phyloP scores from a whole-genome alignment of 2,113 vertebrate genomes.

The Callipepla californica region DNA sequence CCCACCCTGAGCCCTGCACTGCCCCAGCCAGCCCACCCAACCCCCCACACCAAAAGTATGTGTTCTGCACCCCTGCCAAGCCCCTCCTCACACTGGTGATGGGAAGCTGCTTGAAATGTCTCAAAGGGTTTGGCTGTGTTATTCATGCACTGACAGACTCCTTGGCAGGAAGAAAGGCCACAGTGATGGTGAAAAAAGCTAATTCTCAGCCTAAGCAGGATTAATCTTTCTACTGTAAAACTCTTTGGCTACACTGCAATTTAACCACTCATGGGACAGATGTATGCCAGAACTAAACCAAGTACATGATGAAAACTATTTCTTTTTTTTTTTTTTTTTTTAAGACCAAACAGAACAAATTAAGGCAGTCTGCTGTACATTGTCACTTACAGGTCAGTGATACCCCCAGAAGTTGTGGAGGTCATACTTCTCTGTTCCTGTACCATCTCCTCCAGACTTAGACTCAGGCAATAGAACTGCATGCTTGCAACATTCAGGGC shows the following conservation, averaged over 20 bases:
- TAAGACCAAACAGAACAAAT: not conserved
- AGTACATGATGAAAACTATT: not conserved
- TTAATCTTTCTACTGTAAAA: slow-evolving; percentile 56
- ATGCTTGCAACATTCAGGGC: no score
- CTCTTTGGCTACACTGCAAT: not conserved
- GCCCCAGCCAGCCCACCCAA: not conserved
- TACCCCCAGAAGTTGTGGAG: not conserved
- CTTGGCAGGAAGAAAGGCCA: slow-evolving; percentile 28
- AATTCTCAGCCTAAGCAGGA: slow-evolving; percentile 49
- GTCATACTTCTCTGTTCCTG: not conserved
- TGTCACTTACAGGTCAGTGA: not conserved
- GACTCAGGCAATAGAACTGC: not conserved
- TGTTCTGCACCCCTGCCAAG: not conserved
- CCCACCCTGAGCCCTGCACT: rapidly evolving
- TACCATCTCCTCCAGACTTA: not conserved
- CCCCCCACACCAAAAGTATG: rapidly evolving
- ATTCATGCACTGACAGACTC: not conserved
- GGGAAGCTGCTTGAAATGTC: not conserved
- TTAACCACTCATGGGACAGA: slow-evolving; percentile 3
- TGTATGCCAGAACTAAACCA: not conserved
- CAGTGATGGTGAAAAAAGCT: not conserved
- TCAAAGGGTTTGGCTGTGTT: not conserved
- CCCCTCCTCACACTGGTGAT: rapidly evolving
- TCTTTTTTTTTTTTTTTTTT: not conserved
- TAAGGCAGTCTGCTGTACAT: not conserved